A percentile compares a stretch with the other conserved stretches of the same genome.
Conservation (phyloP, 2,797 vertebrate species). For the Pristis pectinata region DNA sequence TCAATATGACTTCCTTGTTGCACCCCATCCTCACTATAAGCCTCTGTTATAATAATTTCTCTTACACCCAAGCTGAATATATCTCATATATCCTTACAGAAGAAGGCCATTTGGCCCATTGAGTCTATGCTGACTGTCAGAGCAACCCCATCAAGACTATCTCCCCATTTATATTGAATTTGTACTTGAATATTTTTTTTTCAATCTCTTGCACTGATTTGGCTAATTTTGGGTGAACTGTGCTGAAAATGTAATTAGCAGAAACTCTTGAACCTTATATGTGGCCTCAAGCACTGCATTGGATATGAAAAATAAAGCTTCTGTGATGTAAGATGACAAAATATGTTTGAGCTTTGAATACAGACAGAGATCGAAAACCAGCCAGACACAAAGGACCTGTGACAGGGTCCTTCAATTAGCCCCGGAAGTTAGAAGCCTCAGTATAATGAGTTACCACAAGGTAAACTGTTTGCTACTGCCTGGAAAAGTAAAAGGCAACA, state of each 20-base stretch:
- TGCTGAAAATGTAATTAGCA: neutral
- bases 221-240: neutral
- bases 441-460: neutral
- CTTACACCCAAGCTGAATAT: neutral
- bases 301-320: neutral
- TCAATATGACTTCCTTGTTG: too few relatives aligned
- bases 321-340: neutral
- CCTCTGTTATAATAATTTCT: neutral
- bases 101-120: too few relatives aligned
- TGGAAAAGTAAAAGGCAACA: neutral
- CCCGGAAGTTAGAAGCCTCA: neutral
- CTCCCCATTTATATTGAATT: neutral
- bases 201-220: neutral
- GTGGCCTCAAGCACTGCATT: neutral
- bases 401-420: neutral
- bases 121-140: too few relatives aligned
- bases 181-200: neutral
- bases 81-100: neutral
- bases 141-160: too few relatives aligned
- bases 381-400: neutral
- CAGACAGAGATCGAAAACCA: neutral
- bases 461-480: neutral
- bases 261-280: neutral
- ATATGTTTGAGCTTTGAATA: neutral
- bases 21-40: neutral